A percentile compares a stretch with the other conserved stretches of the same genome.
Conservation (phyloP, 2,113 vertebrate species). For the Aegithalos caudatus region DNA sequence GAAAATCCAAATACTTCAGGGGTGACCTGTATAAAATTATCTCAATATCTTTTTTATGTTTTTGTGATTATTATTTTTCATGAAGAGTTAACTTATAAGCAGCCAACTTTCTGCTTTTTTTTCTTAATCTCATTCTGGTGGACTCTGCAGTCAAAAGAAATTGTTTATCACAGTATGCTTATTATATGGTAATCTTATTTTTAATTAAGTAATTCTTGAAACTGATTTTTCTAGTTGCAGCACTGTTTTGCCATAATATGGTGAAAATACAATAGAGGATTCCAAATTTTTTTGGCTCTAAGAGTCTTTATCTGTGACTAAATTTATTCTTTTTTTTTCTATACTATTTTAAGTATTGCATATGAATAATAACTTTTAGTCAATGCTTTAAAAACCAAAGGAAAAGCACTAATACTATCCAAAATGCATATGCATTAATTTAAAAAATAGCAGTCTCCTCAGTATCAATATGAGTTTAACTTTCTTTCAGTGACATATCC, state of each 20-base stretch:
- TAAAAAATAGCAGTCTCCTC: background rate
- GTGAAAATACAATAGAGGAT: background rate
- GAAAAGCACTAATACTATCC: background rate
- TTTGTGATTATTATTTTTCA: background rate
- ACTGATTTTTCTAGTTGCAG: constrained; percentile 7
- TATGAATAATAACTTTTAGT: background rate
- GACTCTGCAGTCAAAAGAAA: background rate
- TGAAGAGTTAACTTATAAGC: background rate
- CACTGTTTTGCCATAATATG: background rate
- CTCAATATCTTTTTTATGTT: background rate
- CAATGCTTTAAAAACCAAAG: background rate
- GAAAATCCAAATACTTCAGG: background rate
- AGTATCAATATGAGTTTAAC: background rate
- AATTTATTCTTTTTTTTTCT: background rate
- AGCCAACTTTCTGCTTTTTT: background rate
- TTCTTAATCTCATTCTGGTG: background rate
- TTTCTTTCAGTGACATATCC: background rate
- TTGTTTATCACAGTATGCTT: background rate
- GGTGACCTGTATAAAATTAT: background rate
- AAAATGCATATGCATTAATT: background rate
- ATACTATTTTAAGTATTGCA: background rate
- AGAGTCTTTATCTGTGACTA: background rate
- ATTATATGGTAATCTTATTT: background rate
- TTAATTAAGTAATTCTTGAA: background rate
- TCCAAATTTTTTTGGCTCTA: background rate